Evolutionary conservation across 92 coral and sea anemone species (phyloP).

Genomic region (Pocillopora meandrina): DNA sequence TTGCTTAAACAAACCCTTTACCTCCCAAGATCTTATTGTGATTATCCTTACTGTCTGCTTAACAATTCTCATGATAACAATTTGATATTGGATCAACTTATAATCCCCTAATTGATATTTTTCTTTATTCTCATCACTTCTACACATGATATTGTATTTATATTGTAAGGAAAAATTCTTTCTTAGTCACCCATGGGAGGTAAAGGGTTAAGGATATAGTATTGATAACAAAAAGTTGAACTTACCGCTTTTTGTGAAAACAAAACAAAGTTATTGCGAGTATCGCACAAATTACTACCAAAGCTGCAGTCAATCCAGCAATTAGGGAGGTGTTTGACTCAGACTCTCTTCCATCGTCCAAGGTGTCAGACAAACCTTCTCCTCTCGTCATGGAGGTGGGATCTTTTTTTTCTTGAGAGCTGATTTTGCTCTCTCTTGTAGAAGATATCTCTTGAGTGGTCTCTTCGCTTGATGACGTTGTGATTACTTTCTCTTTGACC

Average conservation of each 20-base stretch:
- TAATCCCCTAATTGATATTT: no score
- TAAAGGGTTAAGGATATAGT: no score
- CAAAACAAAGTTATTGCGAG: constrained; percentile 8
- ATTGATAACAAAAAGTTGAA: background rate
- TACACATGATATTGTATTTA: no score
- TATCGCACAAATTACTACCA: constrained; percentile 10
- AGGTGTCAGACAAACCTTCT: background rate
- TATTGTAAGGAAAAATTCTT: no score
- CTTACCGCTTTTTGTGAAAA: constrained; percentile 31
- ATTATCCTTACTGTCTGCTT: no score
- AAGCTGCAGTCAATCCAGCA: constrained; percentile 20
- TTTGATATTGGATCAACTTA: no score
- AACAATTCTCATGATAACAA: no score
- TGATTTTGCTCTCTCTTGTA: background rate
- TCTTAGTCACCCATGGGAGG: no score
- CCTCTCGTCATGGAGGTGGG: background rate
- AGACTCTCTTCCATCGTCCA: background rate
- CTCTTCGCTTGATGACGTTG: background rate
- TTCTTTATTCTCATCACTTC: no score
- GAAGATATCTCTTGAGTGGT: background rate
- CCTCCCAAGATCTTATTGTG: no score
- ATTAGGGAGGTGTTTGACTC: background rate
- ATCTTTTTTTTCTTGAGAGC: background rate
- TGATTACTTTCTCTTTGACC: background rate
- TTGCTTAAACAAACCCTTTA: no score